Base-by-base conservation (phyloP, 2,888 invertebrate species). In the Pristionchus entomophagus region DNA sequence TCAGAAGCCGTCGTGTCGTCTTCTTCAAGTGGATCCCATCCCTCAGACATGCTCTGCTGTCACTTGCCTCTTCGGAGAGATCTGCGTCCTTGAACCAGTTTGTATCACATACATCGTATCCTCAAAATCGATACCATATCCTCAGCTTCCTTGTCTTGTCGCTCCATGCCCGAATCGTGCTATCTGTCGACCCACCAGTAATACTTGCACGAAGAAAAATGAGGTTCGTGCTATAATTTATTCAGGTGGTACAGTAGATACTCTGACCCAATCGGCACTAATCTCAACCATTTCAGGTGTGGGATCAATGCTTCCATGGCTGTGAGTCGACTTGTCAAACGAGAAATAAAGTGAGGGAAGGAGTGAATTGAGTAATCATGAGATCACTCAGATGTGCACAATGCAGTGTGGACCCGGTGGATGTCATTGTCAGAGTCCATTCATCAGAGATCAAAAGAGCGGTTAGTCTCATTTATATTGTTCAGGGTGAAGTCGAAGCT, bases 341-440 rank as follows among this genome's bases (percentile, higher is more conserved):
- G 69, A 69, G 38, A 38, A 14, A 32, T 10, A 69, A 69, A 29
- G 69, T 38, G 8, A 65, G 29, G 6, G n/a, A n/a, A 77, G 17
- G 19, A 14, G n/a, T 41, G n/a, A 69, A 1, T 77, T 8, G 41
- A 45, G 1, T 35, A 49, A 26, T 2, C 26, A 78, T 26, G n/a
- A 41, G 4, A 38, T 29, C 6, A 49, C n/a, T 4, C 29, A 78
- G 78, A 8, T 22, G 14, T 78, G 78, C 29, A 78, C 78, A 2
- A 1, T 49, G 4, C 45, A 49, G 17, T 78, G 78, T 78, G 78
- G 78, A 29, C 78, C 78, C 22, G 78, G 78, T 49, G 78, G 78
- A 49, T 78, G 78, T 32, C 29, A 29, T 29, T 78, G 78, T 38
- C 49, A n/a, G 2, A 78, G 35, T 2, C 49, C 49, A 78, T 51